A percentile compares a stretch with the other conserved stretches of the same genome.
phyloP scores from a whole-genome alignment of 2,113 vertebrate species.

The Cochlearius cochlearius region DNA sequence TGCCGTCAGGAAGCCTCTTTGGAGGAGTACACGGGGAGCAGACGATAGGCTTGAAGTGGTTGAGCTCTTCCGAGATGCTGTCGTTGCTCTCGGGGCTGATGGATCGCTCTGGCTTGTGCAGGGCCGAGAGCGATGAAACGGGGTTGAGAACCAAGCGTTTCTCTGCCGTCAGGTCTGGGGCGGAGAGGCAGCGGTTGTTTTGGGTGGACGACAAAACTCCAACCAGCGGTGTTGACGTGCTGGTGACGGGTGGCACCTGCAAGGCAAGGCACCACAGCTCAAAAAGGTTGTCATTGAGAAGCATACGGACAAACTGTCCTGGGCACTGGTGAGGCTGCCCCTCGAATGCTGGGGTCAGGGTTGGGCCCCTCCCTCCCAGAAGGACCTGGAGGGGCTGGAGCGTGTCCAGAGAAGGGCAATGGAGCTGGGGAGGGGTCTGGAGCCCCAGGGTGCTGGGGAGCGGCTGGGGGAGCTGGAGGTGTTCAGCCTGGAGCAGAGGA shows the following conservation, averaged over 20 bases:
- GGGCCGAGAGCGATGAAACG: slow-evolving; percentile 44
- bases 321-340: too few species aligned
- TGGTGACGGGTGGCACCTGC: slow-evolving; percentile 48
- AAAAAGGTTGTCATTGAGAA: rapidly evolving
- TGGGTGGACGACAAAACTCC: slow-evolving; percentile 89
- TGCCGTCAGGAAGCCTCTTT: slow-evolving; percentile 89
- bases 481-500: too few species aligned
- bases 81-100: slow-evolving; percentile 96
- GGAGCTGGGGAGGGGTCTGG: too few species aligned
- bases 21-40: slow-evolving; percentile 96
- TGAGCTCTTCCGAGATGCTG: slow-evolving; percentile 97
- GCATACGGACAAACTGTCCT: rapidly evolving
- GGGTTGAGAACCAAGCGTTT: slow-evolving; percentile 74
- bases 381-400: too few species aligned
- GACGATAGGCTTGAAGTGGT: slow-evolving; percentile 98
- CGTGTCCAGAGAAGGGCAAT: too few species aligned
- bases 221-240: slow-evolving; percentile 72
- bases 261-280: background rate
- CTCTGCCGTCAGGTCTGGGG: slow-evolving; percentile 81
- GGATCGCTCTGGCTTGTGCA: slow-evolving; percentile 81
- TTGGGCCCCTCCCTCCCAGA: too few species aligned
- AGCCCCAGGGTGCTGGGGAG: too few species aligned
- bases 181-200: slow-evolving; percentile 89
- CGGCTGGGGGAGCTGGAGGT: too few species aligned
- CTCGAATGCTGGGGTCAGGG: too few species aligned